Base-by-base conservation (phyloP, 2,888 invertebrate genomes). In the Cerastis leucographa region DNA sequence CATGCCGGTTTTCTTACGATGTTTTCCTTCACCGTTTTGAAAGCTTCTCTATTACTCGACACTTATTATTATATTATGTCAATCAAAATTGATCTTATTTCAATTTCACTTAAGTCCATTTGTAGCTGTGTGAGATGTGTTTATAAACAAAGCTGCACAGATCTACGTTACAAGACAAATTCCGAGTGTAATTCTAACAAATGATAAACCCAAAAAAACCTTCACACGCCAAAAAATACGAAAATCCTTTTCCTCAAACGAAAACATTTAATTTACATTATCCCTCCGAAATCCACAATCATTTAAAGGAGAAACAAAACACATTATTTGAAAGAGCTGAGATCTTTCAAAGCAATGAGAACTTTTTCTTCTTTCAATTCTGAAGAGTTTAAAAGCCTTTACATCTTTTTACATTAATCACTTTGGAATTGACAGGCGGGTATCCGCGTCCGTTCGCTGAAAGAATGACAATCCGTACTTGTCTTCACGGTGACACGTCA, bases 361-460 rank as follows among this genome's bases (percentile, higher is more conserved):
- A 71, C 35, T 40, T 65, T 78, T 61, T 68, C 68, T 78, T 62
- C 54, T 65, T 76, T 66, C 66, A 78, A 88, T 82, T 76, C 74
- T 85, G 86, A 82, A 84, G 87, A 83, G 71, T 86, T 84, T 81
- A 74, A 80, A 89, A 91, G 87, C 81, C 75, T 78, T 89, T 89
- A 82, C 76, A 68, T 76, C 76, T 56, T 25, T 83, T 89, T 90
- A 92, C 93, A 94, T 94, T 93, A 93, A 93, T 94, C 93, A 93
- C 90, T 91, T 85, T 84, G 84, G 77, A 89, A 88, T 89, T 91
- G 92, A 91, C 93, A 81, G 87, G 78, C 61, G 80, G 78, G 66
- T 46, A 67, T 74, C 74, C 84, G 81, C 78, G 86, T 83, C 79
- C 81, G 42, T n/a, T n/a, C 64, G 88, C 81, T 88, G 89, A 87